Evolutionary conservation across 2,113 vertebrate species (phyloP), one percentile per base, ranked within the genome.

Genomic region (Cryptoleucopteryx plumbea): DNA sequence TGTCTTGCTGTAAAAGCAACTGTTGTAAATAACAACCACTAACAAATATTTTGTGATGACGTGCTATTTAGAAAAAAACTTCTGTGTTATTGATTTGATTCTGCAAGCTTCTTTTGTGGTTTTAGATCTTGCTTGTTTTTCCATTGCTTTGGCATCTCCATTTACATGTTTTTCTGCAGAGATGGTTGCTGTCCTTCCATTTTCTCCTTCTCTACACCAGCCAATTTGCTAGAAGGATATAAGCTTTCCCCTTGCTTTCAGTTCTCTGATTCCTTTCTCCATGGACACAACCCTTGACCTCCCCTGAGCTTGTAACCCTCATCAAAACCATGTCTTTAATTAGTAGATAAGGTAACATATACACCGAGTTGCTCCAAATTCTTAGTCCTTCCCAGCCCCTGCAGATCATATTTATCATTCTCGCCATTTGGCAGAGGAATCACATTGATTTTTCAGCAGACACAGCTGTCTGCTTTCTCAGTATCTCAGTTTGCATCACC

Each of bases 391-490:
- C 19, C 42, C 63, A 72, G 67, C 3, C 29, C n/a, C 65, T 82
- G 50, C 38, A 90, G 91, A 42, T 88, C 23, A 65, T 50, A 63
- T 87, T 81, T 83, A 82, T 90, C 65, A 40, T 13, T 82, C 50
- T 90, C 13, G 7, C 17, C 25, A 19, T 80, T 53, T 82, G 73
- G 40, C 8, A 3, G 71, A 88, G 42, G 62, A 92, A 80, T 26
- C 25, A 32, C 61, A 88, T 13, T 59, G 96, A 86, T 93, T 88
- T 96, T 96, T 95, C 43, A 81, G 50, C 63, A 87, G 82, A 78
- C 48, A 25, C 31, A 86, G 47, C 67, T 82, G 25, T 52, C 65
- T 77, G 13, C 45, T 74, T 72, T 82, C 48, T 93, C 50, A 50
- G 47, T 52, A 27, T 85, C 48, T 91, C 61, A 45, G 48, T 73